Percentiles rank a stretch among this genome's conserved stretches.
These are phyloP conservation scores for Melanotaenia parkinsoni DNA, from an alignment of 2,797 vertebrate genomes.

Conservation along the genomic window DNA sequence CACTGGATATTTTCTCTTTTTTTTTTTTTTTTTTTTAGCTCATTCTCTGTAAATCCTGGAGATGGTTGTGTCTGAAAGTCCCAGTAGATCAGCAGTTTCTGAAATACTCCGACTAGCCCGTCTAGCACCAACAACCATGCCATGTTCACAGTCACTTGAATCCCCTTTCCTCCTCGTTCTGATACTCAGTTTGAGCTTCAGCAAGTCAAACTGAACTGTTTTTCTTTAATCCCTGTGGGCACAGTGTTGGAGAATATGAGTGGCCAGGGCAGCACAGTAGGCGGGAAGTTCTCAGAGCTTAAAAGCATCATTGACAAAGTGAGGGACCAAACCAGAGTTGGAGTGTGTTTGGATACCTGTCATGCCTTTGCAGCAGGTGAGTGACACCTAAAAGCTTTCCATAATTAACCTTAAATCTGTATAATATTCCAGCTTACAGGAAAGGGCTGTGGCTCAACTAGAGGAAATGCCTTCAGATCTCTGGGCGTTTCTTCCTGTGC, in stretches of 20 bases:
- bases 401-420: neutral
- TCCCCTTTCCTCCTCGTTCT: too few species aligned
- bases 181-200: too few species aligned
- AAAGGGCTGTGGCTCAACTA: neutral
- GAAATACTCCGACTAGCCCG: too few species aligned
- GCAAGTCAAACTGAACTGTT: neutral
- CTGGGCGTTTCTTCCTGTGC: neutral
- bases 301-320: constrained; percentile 83
- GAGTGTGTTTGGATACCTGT: constrained; percentile 85
- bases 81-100: too few species aligned
- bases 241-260: constrained; percentile 88
- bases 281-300: constrained; percentile 82
- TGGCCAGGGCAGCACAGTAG: constrained; percentile 84
- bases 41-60: too few species aligned
- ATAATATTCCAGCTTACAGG: neutral
- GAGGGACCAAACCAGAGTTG: constrained; percentile 81
- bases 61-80: too few species aligned
- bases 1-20: too few species aligned
- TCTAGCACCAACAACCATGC: too few species aligned
- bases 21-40: too few species aligned
- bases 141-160: too few species aligned
- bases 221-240: neutral
- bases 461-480: neutral
- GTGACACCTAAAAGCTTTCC: constrained; percentile 6
- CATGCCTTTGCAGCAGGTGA: constrained; percentile 85